Evolutionary conservation across 53 echinoderm and acorn worm species (phyloP).

Genomic region (Apostichopus leukothele): DNA sequence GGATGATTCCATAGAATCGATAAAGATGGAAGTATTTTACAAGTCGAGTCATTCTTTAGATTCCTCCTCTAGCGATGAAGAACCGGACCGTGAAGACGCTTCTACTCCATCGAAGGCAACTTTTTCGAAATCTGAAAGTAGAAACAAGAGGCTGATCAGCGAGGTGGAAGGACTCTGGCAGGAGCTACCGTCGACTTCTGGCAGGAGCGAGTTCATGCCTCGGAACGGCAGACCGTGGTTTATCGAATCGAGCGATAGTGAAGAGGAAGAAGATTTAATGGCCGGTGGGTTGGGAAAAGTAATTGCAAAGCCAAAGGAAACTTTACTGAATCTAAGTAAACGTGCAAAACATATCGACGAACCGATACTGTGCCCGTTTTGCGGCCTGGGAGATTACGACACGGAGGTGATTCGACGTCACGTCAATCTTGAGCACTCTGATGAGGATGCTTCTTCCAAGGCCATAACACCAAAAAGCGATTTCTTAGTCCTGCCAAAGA

Average conservation of each 20-base stretch:
- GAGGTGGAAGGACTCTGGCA: conserved; percentile 38
- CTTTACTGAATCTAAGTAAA: conserved; percentile 72
- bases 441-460: conserved; percentile 12
- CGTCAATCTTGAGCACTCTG: conserved; percentile 66
- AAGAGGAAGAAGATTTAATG: not conserved
- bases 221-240: not conserved
- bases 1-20: not conserved
- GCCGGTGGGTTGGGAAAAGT: not conserved
- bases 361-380: conserved; percentile 71
- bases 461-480: not conserved
- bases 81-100: conserved; percentile 32
- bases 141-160: not conserved
- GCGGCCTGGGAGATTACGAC: conserved; percentile 81
- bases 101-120: not conserved
- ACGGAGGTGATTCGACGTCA: conserved; percentile 59
- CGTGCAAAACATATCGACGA: conserved; percentile 61
- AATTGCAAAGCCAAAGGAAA: conserved; percentile 52
- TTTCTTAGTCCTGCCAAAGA: not conserved
- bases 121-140: not conserved
- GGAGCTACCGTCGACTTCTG: not conserved
- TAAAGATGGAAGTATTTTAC: conserved; percentile 22
- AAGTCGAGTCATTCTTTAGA: not conserved
- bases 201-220: not conserved
- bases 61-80: not conserved
- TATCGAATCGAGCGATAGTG: not conserved